Conservation (phyloP, 2,888 invertebrate genomes). For the Apamea anceps region DNA sequence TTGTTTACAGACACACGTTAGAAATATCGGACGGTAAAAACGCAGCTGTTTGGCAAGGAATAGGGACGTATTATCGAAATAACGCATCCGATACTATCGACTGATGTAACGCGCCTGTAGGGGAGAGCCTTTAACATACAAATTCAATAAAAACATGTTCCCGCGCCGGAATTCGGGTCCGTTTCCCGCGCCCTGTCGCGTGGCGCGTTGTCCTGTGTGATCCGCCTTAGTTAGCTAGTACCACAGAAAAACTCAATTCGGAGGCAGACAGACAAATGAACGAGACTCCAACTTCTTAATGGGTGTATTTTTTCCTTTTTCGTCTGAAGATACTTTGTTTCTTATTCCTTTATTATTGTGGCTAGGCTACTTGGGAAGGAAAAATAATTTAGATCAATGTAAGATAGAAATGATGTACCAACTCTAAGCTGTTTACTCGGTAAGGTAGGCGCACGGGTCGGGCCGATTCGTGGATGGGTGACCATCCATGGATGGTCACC, state of each 20-base stretch:
- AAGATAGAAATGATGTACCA: constrained; percentile 3
- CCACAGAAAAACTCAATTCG: constrained; percentile 40
- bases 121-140: too few species aligned
- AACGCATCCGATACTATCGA: too few species aligned
- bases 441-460: neutral
- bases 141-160: too few species aligned
- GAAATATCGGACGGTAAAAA: too few species aligned
- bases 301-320: constrained; percentile 42
- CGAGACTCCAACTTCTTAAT: constrained; percentile 30
- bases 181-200: too few species aligned
- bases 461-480: too few species aligned
- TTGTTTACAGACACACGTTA: too few species aligned
- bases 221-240: neutral
- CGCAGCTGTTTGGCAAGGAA: too few species aligned
- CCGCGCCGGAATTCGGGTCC: too few species aligned
- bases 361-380: neutral
- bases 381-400: neutral
- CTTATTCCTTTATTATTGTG: constrained; percentile 24
- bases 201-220: neutral
- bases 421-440: neutral
- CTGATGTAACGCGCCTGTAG: too few species aligned
- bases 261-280: constrained; percentile 40
- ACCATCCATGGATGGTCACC: too few species aligned
- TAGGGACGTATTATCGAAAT: too few species aligned
- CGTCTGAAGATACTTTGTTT: constrained; percentile 21